Evolutionary conservation across 2,888 invertebrate species (phyloP).

Genomic region (Stegophylla sp.): DNA sequence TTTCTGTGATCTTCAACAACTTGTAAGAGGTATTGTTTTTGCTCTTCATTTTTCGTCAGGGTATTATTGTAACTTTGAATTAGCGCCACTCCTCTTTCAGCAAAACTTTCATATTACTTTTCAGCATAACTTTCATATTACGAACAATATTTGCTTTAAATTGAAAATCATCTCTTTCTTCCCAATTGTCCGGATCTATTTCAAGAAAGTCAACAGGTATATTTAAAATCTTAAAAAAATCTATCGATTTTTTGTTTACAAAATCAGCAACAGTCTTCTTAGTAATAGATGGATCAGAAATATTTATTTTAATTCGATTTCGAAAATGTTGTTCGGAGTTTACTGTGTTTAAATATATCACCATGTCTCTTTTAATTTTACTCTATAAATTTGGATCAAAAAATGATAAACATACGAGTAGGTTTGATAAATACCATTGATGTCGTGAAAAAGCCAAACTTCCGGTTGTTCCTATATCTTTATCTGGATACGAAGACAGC

Average conservation of each 20-base stretch:
- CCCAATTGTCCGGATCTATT: background rate
- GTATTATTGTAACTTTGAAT: conserved; percentile 9
- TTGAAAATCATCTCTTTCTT: background rate
- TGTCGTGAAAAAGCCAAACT: conserved; percentile 59
- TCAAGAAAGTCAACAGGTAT: background rate
- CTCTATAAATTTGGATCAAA: conserved; percentile 57
- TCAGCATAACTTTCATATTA: too few species aligned
- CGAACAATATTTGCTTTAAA: too few species aligned
- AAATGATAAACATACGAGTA: conserved; percentile 61
- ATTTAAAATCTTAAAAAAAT: background rate
- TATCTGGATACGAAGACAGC: conserved; percentile 37
- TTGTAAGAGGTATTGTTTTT: conserved; percentile 1
- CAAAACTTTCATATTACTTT: too few species aligned
- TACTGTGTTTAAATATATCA: background rate
- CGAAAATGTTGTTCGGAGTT: conserved; percentile 8
- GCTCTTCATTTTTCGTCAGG: background rate
- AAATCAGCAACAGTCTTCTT: conserved; percentile 17
- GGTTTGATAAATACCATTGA: conserved; percentile 60
- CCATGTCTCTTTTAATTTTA: conserved; percentile 11
- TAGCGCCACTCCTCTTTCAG: too few species aligned
- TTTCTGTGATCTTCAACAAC: background rate
- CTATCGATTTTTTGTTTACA: background rate
- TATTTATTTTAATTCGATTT: conserved; percentile 9
- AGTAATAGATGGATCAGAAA: background rate
- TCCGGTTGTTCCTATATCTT: conserved; percentile 43